These are phyloP conservation scores for Ectemnius continuus DNA, from an alignment of 2,888 invertebrate genomes.

Conservation along the genomic window DNA sequence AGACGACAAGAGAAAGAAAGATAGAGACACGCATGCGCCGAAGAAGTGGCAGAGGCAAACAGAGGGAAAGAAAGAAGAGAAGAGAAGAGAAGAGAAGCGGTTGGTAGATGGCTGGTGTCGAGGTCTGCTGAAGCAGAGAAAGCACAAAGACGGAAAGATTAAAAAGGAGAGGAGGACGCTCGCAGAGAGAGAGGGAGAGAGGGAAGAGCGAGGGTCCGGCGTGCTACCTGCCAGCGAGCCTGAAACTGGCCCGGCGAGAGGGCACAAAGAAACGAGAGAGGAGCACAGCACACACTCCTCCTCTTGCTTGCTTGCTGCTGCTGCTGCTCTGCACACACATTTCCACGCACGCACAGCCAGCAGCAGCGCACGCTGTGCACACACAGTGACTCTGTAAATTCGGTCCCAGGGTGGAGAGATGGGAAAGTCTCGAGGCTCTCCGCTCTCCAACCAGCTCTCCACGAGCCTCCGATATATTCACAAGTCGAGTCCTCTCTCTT, in stretches of 20 bases:
- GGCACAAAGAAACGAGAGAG: constrained; percentile 58
- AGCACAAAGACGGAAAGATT: constrained; percentile 4
- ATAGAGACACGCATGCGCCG: constrained; percentile 35
- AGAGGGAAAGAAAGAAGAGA: constrained; percentile 27
- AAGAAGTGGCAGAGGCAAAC: constrained; percentile 27
- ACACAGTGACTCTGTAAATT: constrained; percentile 33
- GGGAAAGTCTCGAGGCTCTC: constrained; percentile 24
- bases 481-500: too few species aligned
- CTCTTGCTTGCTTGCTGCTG: too few species aligned
- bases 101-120: constrained; percentile 16
- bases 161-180: constrained; percentile 8
- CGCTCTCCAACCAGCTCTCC: too few species aligned
- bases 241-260: constrained; percentile 59
- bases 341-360: too few species aligned
- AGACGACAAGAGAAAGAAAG: too few species aligned
- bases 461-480: too few species aligned
- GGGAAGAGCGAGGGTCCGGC: constrained; percentile 24
- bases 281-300: constrained; percentile 2
- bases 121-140: constrained; percentile 15
- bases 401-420: neutral
- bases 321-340: too few species aligned
- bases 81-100: constrained; percentile 11
- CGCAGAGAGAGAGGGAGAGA: constrained; percentile 25
- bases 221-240: constrained; percentile 62
- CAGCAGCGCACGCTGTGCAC: constrained; percentile 7